A percentile compares a stretch with the other conserved stretches of the same genome.
Evolutionary conservation across 2,888 invertebrate genomes (phyloP).

Genomic region (Allygus modestus): DNA sequence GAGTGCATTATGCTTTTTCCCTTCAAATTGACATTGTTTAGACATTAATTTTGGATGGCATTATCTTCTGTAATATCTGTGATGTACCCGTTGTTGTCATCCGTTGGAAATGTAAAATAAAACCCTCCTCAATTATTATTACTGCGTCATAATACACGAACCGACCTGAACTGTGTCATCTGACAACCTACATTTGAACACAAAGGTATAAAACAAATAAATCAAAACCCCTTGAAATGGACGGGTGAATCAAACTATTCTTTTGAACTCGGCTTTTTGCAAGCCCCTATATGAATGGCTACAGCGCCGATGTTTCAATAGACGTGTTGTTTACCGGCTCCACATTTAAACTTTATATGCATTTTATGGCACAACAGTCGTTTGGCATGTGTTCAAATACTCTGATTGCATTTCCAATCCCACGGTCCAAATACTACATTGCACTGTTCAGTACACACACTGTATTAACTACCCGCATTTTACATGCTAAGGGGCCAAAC

Average conservation of each 20-base stretch:
- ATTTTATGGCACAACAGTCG: neutral
- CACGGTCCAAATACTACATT: neutral
- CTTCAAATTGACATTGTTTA: no score
- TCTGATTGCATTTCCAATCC: neutral
- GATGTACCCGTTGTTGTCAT: no score
- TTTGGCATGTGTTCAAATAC: slow-evolving; percentile 5
- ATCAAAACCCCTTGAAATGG: neutral
- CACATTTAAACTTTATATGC: slow-evolving; percentile 28
- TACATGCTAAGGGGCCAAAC: no score
- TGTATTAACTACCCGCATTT: no score
- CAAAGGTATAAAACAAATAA: neutral
- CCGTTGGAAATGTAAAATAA: no score
- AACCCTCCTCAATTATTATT: no score
- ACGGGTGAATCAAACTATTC: neutral
- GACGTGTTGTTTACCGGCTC: neutral
- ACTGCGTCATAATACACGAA: no score
- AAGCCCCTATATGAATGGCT: neutral
- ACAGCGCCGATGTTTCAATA: neutral
- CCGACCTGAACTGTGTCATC: no score
- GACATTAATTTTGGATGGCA: no score
- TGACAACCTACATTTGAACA: neutral
- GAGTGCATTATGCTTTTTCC: no score
- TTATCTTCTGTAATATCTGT: no score
- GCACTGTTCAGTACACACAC: no score
- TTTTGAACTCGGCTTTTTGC: neutral